These are phyloP conservation scores for Dasyornis broadbenti DNA, from an alignment of 2,113 vertebrate genomes.

Conservation along the genomic window DNA sequence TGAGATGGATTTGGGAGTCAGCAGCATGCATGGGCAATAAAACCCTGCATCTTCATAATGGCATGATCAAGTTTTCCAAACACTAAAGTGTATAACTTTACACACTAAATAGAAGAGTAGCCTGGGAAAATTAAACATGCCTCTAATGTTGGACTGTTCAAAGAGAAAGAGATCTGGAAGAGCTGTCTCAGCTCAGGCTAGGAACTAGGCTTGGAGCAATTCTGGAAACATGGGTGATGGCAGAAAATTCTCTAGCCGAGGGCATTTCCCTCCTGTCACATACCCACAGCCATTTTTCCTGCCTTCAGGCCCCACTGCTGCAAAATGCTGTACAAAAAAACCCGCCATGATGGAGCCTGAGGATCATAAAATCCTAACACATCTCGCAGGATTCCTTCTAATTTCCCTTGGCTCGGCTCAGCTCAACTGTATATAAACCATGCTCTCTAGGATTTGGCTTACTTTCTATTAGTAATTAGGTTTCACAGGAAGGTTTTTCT, in stretches of 20 bases:
- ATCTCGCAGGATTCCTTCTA: background rate
- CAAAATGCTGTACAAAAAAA: background rate
- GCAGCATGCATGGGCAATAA: background rate
- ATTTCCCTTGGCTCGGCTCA: slow-evolving; percentile 19
- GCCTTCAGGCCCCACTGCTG: background rate
- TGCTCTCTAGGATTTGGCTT: background rate
- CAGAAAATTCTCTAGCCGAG: background rate
- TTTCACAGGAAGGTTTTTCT: background rate
- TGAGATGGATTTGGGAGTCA: background rate
- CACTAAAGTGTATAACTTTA: background rate
- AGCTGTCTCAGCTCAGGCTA: background rate
- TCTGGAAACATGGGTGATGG: background rate
- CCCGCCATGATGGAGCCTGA: background rate
- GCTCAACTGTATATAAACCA: background rate
- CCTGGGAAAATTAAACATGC: background rate
- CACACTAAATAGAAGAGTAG: background rate
- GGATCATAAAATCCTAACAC: slow-evolving; percentile 1
- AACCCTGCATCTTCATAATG: background rate
- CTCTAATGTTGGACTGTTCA: background rate
- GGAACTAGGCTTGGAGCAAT: background rate
- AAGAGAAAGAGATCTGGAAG: background rate
- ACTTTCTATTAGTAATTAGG: background rate
- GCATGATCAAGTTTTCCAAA: background rate
- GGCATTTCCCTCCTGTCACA: background rate
- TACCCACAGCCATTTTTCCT: background rate